Percentiles rank a stretch among this genome's conserved stretches.
phyloP scores from a whole-genome alignment of 2,888 invertebrate species.

The Megaustenia siamemsis region DNA sequence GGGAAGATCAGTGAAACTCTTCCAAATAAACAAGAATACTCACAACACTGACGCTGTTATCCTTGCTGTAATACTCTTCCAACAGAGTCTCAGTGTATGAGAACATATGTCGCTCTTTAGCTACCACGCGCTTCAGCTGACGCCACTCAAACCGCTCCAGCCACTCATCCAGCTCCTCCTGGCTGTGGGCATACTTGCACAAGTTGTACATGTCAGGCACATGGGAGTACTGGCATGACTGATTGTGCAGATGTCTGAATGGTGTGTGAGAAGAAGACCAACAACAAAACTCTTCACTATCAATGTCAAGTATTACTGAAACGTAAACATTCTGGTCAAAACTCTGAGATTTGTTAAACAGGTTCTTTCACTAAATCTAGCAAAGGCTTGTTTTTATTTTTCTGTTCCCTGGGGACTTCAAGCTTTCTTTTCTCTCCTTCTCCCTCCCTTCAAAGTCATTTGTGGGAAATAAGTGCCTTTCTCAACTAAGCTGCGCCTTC shows the following conservation, averaged over 20 bases:
- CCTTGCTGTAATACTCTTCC: slow-evolving; percentile 71
- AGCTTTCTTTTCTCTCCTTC: no score
- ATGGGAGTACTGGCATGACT: slow-evolving; percentile 73
- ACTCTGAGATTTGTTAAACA: no score
- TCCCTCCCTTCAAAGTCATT: no score
- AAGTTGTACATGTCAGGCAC: slow-evolving; percentile 76
- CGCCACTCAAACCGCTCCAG: slow-evolving; percentile 75
- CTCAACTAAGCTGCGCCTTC: no score
- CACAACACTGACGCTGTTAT: slow-evolving; percentile 71
- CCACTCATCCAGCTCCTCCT: slow-evolving; percentile 79
- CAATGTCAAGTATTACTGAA: no score
- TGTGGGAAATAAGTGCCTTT: no score
- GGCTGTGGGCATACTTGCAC: slow-evolving; percentile 76
- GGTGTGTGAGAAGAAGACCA: not conserved
- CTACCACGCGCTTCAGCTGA: slow-evolving; percentile 75
- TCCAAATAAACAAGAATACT: slow-evolving; percentile 55
- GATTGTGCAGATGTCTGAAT: slow-evolving; percentile 64
- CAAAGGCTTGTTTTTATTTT: no score
- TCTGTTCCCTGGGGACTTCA: no score
- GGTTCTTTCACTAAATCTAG: no score
- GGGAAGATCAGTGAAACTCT: no score
- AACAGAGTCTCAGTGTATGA: slow-evolving; percentile 76
- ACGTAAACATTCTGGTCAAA: no score
- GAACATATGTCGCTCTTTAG: slow-evolving; percentile 72
- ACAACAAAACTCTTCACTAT: not conserved